phyloP scores from a whole-genome alignment of 2,113 vertebrate species.

The Scalopus aquaticus region DNA sequence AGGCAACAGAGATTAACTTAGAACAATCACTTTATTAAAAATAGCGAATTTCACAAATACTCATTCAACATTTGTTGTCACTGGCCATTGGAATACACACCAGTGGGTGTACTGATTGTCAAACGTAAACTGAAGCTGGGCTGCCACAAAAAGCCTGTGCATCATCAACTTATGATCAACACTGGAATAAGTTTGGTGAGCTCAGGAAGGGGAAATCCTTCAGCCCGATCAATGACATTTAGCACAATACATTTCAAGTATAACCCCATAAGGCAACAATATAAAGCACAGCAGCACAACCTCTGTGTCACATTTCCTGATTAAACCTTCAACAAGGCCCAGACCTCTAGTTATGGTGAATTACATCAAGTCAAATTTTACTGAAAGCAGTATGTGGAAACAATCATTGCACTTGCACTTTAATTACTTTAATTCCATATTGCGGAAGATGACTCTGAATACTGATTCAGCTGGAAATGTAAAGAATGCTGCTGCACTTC shows the following conservation, averaged over 20 bases:
- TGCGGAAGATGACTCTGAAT: constrained; percentile 64
- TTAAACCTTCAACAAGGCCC: constrained; percentile 17
- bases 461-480: constrained; percentile 71
- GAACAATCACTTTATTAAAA: constrained; percentile 83
- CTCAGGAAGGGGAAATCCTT: constrained; percentile 9
- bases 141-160: constrained; percentile 43
- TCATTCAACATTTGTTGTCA: constrained; percentile 69
- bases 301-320: constrained; percentile 23
- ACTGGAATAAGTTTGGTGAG: neutral
- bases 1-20: constrained; percentile 39
- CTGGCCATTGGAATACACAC: constrained; percentile 62
- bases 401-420: constrained; percentile 64
- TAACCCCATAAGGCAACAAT: constrained; percentile 83
- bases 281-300: constrained; percentile 71
- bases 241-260: constrained; percentile 70
- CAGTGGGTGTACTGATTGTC: constrained; percentile 74
- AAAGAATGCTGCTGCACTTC: constrained; percentile 51
- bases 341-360: constrained; percentile 20
- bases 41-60: constrained; percentile 81
- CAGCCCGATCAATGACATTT: constrained; percentile 20
- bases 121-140: constrained; percentile 70
- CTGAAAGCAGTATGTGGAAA: constrained; percentile 72
- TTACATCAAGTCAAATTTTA: constrained; percentile 47
- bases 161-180: neutral
- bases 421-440: constrained; percentile 67